Percentiles rank a stretch among this genome's conserved stretches.
These are phyloP conservation scores for Pyxicephalus adspersus DNA, from an alignment of 2,113 vertebrate species.

Conservation along the genomic window DNA sequence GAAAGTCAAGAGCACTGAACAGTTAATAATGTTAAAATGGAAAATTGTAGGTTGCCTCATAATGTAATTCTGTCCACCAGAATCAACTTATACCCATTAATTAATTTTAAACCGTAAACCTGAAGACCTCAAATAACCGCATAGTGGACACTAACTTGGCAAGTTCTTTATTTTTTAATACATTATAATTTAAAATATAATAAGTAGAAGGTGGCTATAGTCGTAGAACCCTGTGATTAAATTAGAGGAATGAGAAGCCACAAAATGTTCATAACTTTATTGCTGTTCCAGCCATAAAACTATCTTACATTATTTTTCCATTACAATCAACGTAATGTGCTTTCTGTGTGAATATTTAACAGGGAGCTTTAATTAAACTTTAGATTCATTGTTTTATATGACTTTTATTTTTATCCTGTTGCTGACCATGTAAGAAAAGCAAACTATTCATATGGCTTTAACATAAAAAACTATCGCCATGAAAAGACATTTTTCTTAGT, in stretches of 20 bases:
- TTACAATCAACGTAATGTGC: slow-evolving; percentile 6
- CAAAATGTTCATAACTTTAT: slow-evolving; percentile 4
- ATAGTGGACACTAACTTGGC: too few species aligned
- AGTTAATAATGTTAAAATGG: too few species aligned
- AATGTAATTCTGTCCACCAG: too few species aligned
- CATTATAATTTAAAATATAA: too few species aligned
- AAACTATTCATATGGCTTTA: neutral
- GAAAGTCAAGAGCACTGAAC: too few species aligned
- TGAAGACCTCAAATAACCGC: too few species aligned
- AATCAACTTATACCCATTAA: too few species aligned
- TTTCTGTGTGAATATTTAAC: neutral
- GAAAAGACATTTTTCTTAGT: neutral
- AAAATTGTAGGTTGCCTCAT: too few species aligned
- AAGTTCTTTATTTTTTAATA: too few species aligned
- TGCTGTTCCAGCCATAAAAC: slow-evolving; percentile 18
- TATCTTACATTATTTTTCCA: neutral
- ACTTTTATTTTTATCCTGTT: slow-evolving; percentile 7
- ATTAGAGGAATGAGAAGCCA: slow-evolving; percentile 4
- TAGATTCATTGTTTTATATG: neutral
- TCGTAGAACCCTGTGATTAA: slow-evolving; percentile 6
- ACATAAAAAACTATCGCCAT: neutral
- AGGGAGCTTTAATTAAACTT: slow-evolving; percentile 2
- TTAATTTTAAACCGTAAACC: too few species aligned
- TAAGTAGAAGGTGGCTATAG: neutral
- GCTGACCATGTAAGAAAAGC: neutral